phyloP scores from a whole-genome alignment of 2,888 invertebrate species.

The Temnothorax unifasciatus region DNA sequence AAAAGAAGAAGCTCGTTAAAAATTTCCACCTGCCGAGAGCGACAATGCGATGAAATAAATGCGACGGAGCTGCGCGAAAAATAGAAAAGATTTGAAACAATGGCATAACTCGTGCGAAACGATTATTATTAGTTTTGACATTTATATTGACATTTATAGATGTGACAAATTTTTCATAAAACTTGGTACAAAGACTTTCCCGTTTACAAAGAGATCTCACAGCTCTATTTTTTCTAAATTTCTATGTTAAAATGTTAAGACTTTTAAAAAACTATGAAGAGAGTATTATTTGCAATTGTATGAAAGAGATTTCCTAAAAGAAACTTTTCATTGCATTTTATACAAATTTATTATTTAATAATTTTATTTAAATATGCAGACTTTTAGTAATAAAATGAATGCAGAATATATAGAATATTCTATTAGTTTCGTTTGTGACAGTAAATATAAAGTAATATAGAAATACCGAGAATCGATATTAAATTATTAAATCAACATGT shows the following conservation, averaged over 20 bases:
- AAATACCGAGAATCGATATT: slow-evolving; percentile 19
- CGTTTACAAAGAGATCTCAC: background rate
- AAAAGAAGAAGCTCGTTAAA: slow-evolving; percentile 26
- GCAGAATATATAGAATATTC: slow-evolving; percentile 4
- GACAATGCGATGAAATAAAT: background rate
- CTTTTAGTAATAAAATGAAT: slow-evolving; percentile 10
- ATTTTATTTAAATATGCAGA: background rate
- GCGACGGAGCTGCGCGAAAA: background rate
- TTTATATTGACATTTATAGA: background rate
- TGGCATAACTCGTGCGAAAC: background rate
- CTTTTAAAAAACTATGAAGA: background rate
- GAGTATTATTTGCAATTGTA: background rate
- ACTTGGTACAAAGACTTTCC: background rate
- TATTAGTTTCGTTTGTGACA: background rate
- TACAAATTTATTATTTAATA: background rate
- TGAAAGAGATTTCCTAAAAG: background rate
- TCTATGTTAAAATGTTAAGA: background rate
- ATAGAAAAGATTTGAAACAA: background rate
- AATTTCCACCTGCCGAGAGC: slow-evolving; percentile 15
- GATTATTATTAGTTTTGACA: background rate
- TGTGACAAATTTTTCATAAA: background rate
- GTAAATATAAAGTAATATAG: background rate
- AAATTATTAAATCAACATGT: slow-evolving; percentile 70
- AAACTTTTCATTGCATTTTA: background rate
- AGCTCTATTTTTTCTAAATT: background rate